Percentiles rank a stretch among this genome's conserved stretches.
Evolutionary conservation across 2,888 invertebrate species (phyloP).

Genomic region (Stenolophus ochropezus): DNA sequence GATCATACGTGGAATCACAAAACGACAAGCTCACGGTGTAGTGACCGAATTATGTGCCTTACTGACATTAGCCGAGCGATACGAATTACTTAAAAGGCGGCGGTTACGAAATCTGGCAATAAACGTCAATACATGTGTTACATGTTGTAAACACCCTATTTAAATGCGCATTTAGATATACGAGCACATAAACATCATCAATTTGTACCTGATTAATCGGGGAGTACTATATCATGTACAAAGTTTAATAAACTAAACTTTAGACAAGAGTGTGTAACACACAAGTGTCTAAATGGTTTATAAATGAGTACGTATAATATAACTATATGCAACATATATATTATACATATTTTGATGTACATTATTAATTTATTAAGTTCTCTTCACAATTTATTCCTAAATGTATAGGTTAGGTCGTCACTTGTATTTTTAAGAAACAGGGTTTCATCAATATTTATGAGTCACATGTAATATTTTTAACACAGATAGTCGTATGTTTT

Average conservation of each 20-base stretch:
- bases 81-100: constrained; percentile 12
- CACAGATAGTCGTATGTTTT: neutral
- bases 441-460: neutral
- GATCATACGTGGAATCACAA: neutral
- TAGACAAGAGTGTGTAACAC: too few species aligned
- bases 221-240: too few species aligned
- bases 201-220: neutral
- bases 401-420: neutral
- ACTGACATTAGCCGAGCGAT: neutral
- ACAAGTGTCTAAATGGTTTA: neutral
- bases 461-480: neutral
- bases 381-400: neutral
- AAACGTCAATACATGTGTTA: constrained; percentile 25
- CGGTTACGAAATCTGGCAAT: constrained; percentile 11
- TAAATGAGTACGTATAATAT: neutral
- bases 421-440: neutral
- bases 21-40: neutral
- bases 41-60: neutral
- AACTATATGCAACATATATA: neutral
- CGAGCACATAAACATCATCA: neutral
- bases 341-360: neutral
- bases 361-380: neutral
- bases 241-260: too few species aligned
- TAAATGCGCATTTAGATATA: constrained; percentile 18
- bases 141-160: constrained; percentile 27